These are phyloP conservation scores for Pterocles orientalis DNA, from an alignment of 2,113 vertebrate species.

Conservation along the genomic window DNA sequence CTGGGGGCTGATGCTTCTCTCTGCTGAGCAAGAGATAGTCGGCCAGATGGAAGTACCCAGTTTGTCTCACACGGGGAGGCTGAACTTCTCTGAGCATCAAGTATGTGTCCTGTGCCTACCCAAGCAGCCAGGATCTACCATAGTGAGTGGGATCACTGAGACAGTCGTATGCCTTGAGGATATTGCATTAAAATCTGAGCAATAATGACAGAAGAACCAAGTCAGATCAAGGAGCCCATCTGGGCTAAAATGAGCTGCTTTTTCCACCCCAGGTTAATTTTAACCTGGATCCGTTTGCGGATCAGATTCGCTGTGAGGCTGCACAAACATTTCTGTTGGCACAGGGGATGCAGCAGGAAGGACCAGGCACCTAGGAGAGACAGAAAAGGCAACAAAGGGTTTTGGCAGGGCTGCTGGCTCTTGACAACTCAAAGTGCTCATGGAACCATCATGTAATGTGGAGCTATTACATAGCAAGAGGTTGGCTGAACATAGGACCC, in stretches of 20 bases:
- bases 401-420: slow-evolving; percentile 33
- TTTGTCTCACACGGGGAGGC: neutral
- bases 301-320: slow-evolving; percentile 21
- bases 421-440: neutral
- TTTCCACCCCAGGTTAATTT: slow-evolving; percentile 15
- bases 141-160: neutral
- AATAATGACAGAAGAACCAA: neutral
- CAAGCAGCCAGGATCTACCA: neutral
- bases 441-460: slow-evolving; percentile 10
- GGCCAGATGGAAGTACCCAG: neutral
- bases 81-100: neutral
- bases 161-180: neutral
- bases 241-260: neutral
- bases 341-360: neutral
- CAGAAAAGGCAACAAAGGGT: slow-evolving; percentile 18
- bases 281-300: neutral
- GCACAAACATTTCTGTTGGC: slow-evolving; percentile 66
- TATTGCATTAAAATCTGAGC: neutral
- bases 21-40: neutral
- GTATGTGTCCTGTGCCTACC: neutral
- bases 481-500: neutral
- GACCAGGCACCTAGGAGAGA: slow-evolving; percentile 46
- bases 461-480: neutral
- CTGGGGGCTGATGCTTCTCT: neutral
- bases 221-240: neutral